Percentiles rank a stretch among this genome's conserved stretches.
These are phyloP conservation scores for Capreolus pygargus DNA, from an alignment of 2,113 vertebrate genomes.

Conservation along the genomic window DNA sequence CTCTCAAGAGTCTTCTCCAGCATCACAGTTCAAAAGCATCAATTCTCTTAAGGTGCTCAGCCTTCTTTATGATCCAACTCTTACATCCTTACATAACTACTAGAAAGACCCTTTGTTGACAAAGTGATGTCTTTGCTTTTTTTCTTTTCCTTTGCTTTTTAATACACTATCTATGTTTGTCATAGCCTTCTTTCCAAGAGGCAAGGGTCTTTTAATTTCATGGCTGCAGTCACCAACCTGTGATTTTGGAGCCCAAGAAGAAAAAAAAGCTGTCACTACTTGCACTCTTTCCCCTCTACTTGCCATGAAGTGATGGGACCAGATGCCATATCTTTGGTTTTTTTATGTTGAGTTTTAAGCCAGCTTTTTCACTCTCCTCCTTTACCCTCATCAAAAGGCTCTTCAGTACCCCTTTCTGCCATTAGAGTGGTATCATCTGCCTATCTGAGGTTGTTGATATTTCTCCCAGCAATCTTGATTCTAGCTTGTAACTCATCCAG, in stretches of 20 bases:
- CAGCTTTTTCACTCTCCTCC: background rate
- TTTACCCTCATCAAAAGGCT: background rate
- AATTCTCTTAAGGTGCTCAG: background rate
- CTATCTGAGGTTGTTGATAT: background rate
- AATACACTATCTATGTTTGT: background rate
- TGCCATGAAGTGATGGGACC: background rate
- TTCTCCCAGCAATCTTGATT: background rate
- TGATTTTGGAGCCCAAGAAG: background rate
- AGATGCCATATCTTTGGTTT: background rate
- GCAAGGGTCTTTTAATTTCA: background rate
- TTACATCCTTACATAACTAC: background rate
- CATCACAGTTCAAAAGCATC: background rate
- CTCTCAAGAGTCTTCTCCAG: background rate
- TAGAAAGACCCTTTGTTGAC: background rate
- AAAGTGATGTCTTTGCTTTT: background rate
- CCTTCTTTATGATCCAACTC: background rate
- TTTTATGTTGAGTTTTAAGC: background rate
- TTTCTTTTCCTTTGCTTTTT: background rate
- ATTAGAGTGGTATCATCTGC: background rate
- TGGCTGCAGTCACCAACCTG: background rate
- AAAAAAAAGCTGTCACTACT: background rate
- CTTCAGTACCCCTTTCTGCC: background rate
- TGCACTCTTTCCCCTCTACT: background rate
- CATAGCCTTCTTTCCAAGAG: background rate
- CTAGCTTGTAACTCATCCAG: background rate